Base-by-base conservation (phyloP, 2,888 invertebrate genomes). In the Cotesia congregata region DNA sequence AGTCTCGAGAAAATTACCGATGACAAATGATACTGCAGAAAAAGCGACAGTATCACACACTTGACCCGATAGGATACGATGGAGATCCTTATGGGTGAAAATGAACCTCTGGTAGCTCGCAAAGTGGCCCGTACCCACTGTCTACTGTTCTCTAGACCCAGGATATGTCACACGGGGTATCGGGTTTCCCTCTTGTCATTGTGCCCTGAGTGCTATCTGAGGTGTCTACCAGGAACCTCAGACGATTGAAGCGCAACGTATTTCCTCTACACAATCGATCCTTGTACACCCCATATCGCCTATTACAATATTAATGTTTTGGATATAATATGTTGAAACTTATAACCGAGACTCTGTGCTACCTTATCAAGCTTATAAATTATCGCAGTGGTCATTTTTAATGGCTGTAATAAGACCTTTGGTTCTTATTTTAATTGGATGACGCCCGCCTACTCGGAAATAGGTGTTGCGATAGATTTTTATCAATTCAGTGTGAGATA, bases 121-220 rank as follows among this genome's bases (percentile, higher is more conserved):
- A 50, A 12, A 50, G 50, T 50, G 50, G 7, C 50, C 50, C 12
- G 50, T 50, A 50, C 50, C 50, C 50, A 50, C n/a, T 67, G 67
- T 40, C 38, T 65, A 12, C 20, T 65, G 79, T 81, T 38, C 77
- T 71, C 75, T 67, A 77, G 67, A 80, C 9, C 81, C 82, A 79
- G 79, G 82, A 83, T 82, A 80, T 83, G 50, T 50, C 82, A 80
- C 80, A 82, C 82, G 81, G 74, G 81, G 82, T 83, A 81, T 84
- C 84, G 77, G 80, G 80, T 85, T 85, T 79, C 83, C 79, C 67
- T 30, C 30, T 30, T 30, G 30, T 30, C 30, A 30, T 30, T 30
- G 30, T 30, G 30, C 50, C 12, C 12, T 12, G 50, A 50, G 12
- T 50, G 50, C 50, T 50, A 50, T 50, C 15, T 60, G 50, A 50